phyloP scores from a whole-genome alignment of 2,113 vertebrate species.

The Beaufortia kweichowensis region DNA sequence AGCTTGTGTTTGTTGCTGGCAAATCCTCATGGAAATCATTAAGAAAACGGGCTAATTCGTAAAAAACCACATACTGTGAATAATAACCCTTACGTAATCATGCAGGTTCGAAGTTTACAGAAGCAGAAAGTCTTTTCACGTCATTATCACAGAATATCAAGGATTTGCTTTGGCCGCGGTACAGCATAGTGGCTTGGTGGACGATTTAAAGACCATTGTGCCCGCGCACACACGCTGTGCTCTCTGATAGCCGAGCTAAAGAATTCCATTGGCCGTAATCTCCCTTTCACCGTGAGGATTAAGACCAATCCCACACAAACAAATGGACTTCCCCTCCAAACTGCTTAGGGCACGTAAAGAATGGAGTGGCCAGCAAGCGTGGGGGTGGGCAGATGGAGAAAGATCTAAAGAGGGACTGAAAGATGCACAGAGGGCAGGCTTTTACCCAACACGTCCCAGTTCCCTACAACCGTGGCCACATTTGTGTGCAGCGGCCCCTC shows the following conservation, averaged over 20 bases:
- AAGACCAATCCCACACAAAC: slow-evolving; percentile 38
- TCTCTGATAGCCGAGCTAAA: slow-evolving; percentile 31
- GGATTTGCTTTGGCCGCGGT: slow-evolving; percentile 12
- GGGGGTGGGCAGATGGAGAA: background rate
- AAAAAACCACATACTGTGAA: slow-evolving; percentile 28
- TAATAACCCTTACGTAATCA: slow-evolving; percentile 6
- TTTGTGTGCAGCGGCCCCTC: slow-evolving; percentile 39
- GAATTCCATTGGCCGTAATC: slow-evolving; percentile 46
- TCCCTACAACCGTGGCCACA: slow-evolving; percentile 33
- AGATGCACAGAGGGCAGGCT: background rate
- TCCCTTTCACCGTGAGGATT: slow-evolving; percentile 36
- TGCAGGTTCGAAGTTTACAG: slow-evolving; percentile 15
- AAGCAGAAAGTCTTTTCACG: slow-evolving; percentile 29
- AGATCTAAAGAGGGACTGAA: slow-evolving; percentile 19
- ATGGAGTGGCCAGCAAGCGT: slow-evolving; percentile 12
- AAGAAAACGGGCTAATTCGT: slow-evolving; percentile 4
- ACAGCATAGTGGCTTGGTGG: slow-evolving; percentile 12
- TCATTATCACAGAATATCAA: slow-evolving; percentile 26
- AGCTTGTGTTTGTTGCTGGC: slow-evolving; percentile 30
- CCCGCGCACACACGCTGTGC: slow-evolving; percentile 18
- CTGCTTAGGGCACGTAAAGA: slow-evolving; percentile 34
- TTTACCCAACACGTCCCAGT: slow-evolving; percentile 46
- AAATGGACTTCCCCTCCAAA: slow-evolving; percentile 39
- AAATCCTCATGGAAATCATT: slow-evolving; percentile 32
- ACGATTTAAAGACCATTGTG: slow-evolving; percentile 28